Percentiles rank a stretch among this genome's conserved stretches.
These are phyloP conservation scores for Octomys mimax DNA, from an alignment of 2,797 vertebrate genomes.

Conservation along the genomic window DNA sequence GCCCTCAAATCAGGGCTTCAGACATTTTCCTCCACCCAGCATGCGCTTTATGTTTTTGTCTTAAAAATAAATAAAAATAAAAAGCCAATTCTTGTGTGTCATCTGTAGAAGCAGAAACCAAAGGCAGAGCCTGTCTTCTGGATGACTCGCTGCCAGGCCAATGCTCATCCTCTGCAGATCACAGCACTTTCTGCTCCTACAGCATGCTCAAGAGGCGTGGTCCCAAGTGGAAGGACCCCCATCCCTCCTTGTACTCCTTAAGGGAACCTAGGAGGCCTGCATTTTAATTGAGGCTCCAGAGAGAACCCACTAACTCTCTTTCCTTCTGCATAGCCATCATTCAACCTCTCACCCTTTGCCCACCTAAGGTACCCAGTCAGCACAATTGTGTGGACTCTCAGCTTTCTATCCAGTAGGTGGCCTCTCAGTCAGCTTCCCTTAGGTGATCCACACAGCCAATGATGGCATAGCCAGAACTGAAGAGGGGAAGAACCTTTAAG, in stretches of 20 bases:
- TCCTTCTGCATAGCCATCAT: neutral
- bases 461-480: neutral
- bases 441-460: neutral
- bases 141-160: neutral
- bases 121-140: conserved; percentile 17
- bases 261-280: neutral
- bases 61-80: neutral
- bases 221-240: neutral
- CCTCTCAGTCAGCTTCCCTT: neutral
- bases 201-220: neutral
- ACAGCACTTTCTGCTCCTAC: neutral
- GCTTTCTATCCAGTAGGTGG: neutral
- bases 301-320: neutral
- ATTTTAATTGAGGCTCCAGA: neutral
- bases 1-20: neutral
- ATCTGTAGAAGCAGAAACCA: conserved; percentile 32
- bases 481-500: neutral
- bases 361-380: neutral
- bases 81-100: neutral
- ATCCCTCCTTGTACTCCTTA: neutral
- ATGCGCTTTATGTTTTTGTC: neutral
- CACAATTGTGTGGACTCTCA: neutral
- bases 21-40: neutral
- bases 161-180: neutral
- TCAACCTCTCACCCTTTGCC: neutral